Conservation (phyloP, 2,888 invertebrate species). For the Leucoma salicis region DNA sequence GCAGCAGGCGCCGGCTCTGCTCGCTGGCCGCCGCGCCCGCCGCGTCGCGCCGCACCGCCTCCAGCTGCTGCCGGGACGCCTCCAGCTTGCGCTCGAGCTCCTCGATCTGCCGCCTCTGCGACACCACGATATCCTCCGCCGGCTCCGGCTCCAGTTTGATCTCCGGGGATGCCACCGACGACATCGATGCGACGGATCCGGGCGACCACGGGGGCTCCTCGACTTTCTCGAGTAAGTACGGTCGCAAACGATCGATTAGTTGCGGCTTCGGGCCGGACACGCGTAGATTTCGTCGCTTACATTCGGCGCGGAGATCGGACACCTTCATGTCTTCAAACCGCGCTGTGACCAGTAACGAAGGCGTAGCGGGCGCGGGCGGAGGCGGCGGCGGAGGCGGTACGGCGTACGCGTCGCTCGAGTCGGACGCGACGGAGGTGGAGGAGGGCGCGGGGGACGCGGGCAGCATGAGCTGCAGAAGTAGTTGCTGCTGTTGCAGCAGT, state of each 20-base stretch:
- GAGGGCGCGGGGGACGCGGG: conserved; percentile 84
- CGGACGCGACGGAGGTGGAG: conserved; percentile 61
- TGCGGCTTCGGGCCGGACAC: conserved; percentile 98
- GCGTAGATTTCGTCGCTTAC: conserved; percentile 95
- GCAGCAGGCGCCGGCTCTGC: conserved; percentile 78
- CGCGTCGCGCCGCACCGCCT: conserved; percentile 84
- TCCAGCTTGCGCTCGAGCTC: conserved; percentile 92
- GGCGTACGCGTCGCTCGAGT: conserved; percentile 58
- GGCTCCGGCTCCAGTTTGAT: conserved; percentile 60
- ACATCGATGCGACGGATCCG: conserved; percentile 54
- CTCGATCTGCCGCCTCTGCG: conserved; percentile 92
- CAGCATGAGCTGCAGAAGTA: conserved; percentile 92
- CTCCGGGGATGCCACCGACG: conserved; percentile 60
- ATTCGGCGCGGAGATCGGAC: conserved; percentile 95
- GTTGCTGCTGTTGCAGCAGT: conserved; percentile 95
- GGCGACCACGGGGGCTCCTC: conserved; percentile 75
- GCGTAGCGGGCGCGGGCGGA: conserved; percentile 72
- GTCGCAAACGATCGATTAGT: conserved; percentile 94
- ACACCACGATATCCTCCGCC: conserved; percentile 88
- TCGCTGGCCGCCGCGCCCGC: conserved; percentile 75
- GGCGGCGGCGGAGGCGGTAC: conserved; percentile 76
- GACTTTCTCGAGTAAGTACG: conserved; percentile 81
- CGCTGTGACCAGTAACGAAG: conserved; percentile 67
- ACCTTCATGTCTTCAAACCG: conserved; percentile 97
- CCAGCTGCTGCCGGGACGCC: conserved; percentile 89